These are phyloP conservation scores for Sorex maritimensis DNA, from an alignment of 2,797 vertebrate genomes.

Conservation along the genomic window DNA sequence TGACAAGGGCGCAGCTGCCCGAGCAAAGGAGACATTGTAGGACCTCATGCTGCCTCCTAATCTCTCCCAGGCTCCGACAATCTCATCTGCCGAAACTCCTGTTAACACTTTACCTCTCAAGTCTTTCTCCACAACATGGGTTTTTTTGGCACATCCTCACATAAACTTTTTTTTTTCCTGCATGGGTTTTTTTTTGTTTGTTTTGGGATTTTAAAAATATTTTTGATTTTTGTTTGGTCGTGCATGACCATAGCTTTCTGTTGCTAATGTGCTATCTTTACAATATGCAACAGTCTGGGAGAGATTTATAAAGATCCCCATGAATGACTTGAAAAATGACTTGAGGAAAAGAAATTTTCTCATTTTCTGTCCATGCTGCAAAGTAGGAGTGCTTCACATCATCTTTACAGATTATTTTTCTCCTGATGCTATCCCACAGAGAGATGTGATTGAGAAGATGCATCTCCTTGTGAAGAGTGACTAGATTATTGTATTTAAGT, in stretches of 20 bases:
- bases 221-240: no score
- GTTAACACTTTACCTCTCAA: constrained; percentile 36
- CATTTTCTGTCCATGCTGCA: background rate
- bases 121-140: constrained; percentile 1
- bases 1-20: constrained; percentile 41
- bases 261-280: constrained; percentile 26
- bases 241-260: constrained; percentile 29
- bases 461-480: background rate
- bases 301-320: background rate
- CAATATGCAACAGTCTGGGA: background rate
- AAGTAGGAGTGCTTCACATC: background rate
- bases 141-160: constrained; percentile 23
- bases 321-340: background rate
- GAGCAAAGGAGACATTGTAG: constrained; percentile 55
- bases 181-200: background rate
- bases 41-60: background rate
- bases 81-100: constrained; percentile 56
- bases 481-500: background rate
- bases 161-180: constrained; percentile 18
- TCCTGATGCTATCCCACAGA: background rate
- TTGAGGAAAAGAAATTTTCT: background rate
- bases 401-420: background rate
- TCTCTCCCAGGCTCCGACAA: constrained; percentile 37
- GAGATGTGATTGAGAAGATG: background rate
- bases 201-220: background rate